Evolutionary conservation across 2,797 vertebrate species (phyloP).

Genomic region (Lagorchestes hirsutus): DNA sequence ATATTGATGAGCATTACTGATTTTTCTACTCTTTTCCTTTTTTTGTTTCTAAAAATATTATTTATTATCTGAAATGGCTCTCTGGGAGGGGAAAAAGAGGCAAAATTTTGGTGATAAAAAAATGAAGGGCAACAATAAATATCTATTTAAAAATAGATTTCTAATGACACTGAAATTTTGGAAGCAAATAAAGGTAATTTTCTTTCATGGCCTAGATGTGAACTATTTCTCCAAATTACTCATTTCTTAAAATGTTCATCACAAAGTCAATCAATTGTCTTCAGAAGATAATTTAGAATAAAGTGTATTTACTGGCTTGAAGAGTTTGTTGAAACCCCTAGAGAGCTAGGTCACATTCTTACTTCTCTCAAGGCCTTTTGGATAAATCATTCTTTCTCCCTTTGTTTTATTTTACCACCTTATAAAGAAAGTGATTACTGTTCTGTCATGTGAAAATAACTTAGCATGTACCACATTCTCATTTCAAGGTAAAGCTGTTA

Average conservation of each 20-base stretch:
- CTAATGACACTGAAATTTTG: background rate
- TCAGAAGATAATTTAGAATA: constrained; percentile 7
- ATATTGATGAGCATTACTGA: background rate
- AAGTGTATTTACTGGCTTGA: background rate
- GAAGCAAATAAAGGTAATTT: background rate
- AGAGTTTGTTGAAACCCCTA: background rate
- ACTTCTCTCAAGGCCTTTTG: background rate
- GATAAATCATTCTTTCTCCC: background rate
- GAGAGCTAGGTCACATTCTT: accelerated
- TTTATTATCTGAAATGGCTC: background rate
- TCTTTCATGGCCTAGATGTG: background rate
- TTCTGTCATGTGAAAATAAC: background rate
- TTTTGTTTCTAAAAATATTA: background rate
- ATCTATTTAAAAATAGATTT: background rate
- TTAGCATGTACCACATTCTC: constrained; percentile 10
- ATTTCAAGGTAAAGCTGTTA: constrained; percentile 36
- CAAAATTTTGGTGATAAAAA: background rate
- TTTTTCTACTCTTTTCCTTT: background rate
- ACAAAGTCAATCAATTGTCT: background rate
- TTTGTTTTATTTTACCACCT: background rate
- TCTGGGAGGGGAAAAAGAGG: background rate
- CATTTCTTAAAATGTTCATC: constrained; percentile 7
- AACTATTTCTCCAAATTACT: background rate
- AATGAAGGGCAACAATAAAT: background rate
- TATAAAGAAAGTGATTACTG: background rate